These are phyloP conservation scores for Hetaerina titia DNA, from an alignment of 2,888 invertebrate genomes.

Conservation along the genomic window DNA sequence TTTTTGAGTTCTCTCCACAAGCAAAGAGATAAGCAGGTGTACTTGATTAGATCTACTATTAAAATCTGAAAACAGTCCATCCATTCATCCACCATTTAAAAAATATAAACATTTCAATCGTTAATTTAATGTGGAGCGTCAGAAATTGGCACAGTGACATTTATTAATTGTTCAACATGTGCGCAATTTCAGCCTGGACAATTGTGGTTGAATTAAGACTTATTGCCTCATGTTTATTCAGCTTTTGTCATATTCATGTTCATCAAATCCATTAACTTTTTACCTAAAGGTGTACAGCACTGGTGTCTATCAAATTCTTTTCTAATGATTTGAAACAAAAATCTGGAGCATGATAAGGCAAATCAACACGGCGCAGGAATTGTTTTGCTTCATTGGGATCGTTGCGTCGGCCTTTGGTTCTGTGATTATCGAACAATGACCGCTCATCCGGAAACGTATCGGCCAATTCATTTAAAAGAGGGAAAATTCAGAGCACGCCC, in stretches of 20 bases:
- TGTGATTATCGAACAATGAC: too few species aligned
- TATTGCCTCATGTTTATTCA: conserved; percentile 66
- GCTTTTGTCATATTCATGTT: conserved; percentile 65
- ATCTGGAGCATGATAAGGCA: conserved; percentile 56
- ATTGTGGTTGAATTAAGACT: conserved; percentile 68
- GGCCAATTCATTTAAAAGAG: too few species aligned
- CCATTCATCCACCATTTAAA: background rate
- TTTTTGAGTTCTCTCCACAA: too few species aligned
- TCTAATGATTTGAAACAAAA: conserved; percentile 59
- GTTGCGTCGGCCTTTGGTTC: too few species aligned
- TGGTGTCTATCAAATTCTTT: conserved; percentile 59
- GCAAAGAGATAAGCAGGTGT: too few species aligned
- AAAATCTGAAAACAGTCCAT: too few species aligned
- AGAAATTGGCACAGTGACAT: conserved; percentile 68
- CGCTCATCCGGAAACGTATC: too few species aligned
- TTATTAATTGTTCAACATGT: conserved; percentile 68
- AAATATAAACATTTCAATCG: conserved; percentile 40
- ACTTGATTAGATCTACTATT: too few species aligned
- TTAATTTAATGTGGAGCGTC: conserved; percentile 54
- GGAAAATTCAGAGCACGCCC: too few species aligned
- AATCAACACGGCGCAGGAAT: background rate
- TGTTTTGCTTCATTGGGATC: too few species aligned
- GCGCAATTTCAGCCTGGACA: conserved; percentile 68
- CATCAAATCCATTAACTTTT: conserved; percentile 61
- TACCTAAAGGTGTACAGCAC: conserved; percentile 62